Evolutionary conservation across 2,797 vertebrate genomes (phyloP).

Genomic region (Oreortyx pictus): DNA sequence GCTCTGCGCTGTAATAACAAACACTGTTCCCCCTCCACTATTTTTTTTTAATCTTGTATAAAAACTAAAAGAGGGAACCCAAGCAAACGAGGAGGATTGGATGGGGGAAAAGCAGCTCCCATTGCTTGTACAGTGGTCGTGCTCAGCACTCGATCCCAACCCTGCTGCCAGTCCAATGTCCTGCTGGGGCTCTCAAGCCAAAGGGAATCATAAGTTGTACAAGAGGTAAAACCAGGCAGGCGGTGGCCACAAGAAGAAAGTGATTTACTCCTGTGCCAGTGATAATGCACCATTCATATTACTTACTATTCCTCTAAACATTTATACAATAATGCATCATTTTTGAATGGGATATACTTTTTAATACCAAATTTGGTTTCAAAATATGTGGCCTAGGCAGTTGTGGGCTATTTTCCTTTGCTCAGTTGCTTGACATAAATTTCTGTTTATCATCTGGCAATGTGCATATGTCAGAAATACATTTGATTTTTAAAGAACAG

Average conservation of each 20-base stretch:
- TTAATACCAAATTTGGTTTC: conserved; percentile 64
- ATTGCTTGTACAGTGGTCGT: not conserved
- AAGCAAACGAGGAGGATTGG: not conserved
- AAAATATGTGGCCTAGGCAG: conserved; percentile 50
- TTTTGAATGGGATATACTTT: conserved; percentile 43
- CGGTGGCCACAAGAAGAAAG: conserved; percentile 43
- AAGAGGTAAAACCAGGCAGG: conserved; percentile 19
- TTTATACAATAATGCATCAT: conserved; percentile 58
- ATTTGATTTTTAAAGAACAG: conserved; percentile 50
- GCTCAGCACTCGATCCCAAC: not conserved
- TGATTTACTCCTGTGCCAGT: conserved; percentile 60
- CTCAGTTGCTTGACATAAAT: conserved; percentile 41
- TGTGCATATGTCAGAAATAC: not conserved
- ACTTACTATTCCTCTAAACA: conserved; percentile 48
- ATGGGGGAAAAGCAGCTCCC: not conserved
- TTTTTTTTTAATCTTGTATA: not conserved
- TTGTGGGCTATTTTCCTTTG: conserved; percentile 43
- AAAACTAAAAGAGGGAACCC: not conserved
- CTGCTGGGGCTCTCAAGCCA: not conserved
- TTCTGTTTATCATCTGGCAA: conserved; percentile 56
- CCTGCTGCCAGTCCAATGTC: conserved; percentile 3
- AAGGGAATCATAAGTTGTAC: conserved; percentile 5
- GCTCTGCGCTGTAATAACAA: not conserved
- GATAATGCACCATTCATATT: conserved; percentile 46
- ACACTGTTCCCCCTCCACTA: not conserved